A percentile compares a stretch with the other conserved stretches of the same genome.
Evolutionary conservation across 2,113 vertebrate species (phyloP).

Genomic region (Chaetodon auriga): DNA sequence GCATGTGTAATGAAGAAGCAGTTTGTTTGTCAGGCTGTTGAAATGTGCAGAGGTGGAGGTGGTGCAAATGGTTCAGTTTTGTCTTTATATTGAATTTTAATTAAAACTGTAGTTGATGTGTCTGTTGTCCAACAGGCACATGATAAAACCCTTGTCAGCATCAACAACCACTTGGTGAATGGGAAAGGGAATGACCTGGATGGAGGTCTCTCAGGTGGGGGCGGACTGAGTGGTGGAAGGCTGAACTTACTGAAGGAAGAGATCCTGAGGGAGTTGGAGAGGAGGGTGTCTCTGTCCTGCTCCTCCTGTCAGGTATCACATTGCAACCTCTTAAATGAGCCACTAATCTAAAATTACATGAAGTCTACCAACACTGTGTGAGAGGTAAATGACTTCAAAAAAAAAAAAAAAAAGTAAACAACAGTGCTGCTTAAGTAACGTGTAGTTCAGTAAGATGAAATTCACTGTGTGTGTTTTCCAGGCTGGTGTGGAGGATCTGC

Average conservation of each 20-base stretch:
- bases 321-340: not conserved
- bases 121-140: conserved; percentile 76
- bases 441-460: not conserved
- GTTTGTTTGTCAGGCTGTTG: not conserved
- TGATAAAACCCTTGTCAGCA: conserved; percentile 86
- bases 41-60: not conserved
- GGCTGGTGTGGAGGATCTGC: conserved; percentile 87
- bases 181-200: conserved; percentile 75
- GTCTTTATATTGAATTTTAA: not conserved
- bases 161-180: conserved; percentile 87
- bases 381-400: too few species aligned
- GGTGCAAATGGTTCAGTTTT: not conserved
- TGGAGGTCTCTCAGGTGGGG: conserved; percentile 41
- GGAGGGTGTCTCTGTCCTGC: conserved; percentile 88
- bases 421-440: not conserved
- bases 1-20: not conserved
- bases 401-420: not conserved
- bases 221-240: conserved; percentile 43
- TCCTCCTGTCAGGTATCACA: conserved; percentile 85
- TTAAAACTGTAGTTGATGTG: not conserved
- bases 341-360: not conserved
- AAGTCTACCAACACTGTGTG: not conserved
- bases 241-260: conserved; percentile 76
- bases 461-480: conserved; percentile 14
- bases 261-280: conserved; percentile 88